Evolutionary conservation across 2,797 vertebrate genomes (phyloP).

Genomic region (Muscicapa striata): DNA sequence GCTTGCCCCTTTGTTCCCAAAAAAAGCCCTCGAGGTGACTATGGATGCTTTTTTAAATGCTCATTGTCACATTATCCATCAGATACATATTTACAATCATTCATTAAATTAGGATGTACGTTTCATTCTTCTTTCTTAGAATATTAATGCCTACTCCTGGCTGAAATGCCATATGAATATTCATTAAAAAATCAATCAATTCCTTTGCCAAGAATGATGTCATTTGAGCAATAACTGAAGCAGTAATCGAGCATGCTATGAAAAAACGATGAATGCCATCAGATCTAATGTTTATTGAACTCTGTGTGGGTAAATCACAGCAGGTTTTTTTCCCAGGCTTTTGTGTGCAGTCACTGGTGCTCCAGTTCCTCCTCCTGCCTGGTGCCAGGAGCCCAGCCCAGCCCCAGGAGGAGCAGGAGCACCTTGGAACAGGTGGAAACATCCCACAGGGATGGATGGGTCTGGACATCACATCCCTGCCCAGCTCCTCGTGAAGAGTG

Average conservation of each 20-base stretch:
- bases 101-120: slow-evolving; percentile 68
- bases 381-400: not conserved
- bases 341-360: not conserved
- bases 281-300: slow-evolving; percentile 70
- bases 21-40: slow-evolving; percentile 5
- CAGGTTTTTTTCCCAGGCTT: slow-evolving; percentile 23
- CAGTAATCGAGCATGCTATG: slow-evolving; percentile 64
- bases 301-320: slow-evolving; percentile 43
- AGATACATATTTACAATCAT: slow-evolving; percentile 62
- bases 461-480: not conserved
- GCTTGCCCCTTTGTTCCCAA: slow-evolving; percentile 5
- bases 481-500: not conserved
- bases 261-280: slow-evolving; percentile 63
- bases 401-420: not conserved
- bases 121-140: slow-evolving; percentile 70
- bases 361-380: slow-evolving; percentile 13
- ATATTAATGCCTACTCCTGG: slow-evolving; percentile 65
- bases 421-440: not conserved
- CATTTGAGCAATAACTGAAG: slow-evolving; percentile 62
- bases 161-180: slow-evolving; percentile 71
- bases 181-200: slow-evolving; percentile 69
- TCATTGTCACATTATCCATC: slow-evolving; percentile 49
- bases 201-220: slow-evolving; percentile 49
- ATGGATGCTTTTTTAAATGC: slow-evolving; percentile 47
- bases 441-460: not conserved